A percentile compares a stretch with the other conserved stretches of the same genome.
phyloP scores from a whole-genome alignment of 2,888 invertebrate species.

The Hoplodrina ambigua region DNA sequence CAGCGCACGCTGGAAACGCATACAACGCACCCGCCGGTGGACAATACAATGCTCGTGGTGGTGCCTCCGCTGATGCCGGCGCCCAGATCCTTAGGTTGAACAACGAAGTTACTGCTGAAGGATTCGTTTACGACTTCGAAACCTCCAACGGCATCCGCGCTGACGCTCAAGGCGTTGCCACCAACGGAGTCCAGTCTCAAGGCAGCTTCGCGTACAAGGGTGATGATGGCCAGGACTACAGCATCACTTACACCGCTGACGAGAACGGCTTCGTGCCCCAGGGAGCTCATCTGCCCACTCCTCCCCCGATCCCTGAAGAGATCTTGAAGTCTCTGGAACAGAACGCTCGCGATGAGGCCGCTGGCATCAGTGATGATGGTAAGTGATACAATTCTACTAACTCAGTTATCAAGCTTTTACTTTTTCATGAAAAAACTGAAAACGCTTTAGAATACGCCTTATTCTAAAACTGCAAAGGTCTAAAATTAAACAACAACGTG shows the following conservation, averaged over 20 bases:
- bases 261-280: constrained; percentile 87
- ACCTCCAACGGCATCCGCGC: constrained; percentile 88
- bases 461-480: neutral
- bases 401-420: neutral
- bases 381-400: constrained; percentile 66
- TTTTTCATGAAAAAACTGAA: too few species aligned
- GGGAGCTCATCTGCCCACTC: constrained; percentile 87
- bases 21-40: constrained; percentile 66
- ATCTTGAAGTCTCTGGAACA: constrained; percentile 87
- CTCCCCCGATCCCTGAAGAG: constrained; percentile 87
- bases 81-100: constrained; percentile 84
- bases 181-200: constrained; percentile 87
- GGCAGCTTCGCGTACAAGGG: constrained; percentile 88
- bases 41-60: constrained; percentile 67
- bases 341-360: constrained; percentile 88
- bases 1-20: constrained; percentile 58
- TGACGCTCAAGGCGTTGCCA: constrained; percentile 85
- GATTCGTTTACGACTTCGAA: constrained; percentile 87
- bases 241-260: constrained; percentile 87
- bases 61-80: constrained; percentile 77
- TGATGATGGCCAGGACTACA: constrained; percentile 88
- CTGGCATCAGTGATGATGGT: constrained; percentile 88
- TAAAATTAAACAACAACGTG: neutral
- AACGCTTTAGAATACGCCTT: too few species aligned
- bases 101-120: constrained; percentile 86